A percentile compares a stretch with the other conserved stretches of the same genome.
Evolutionary conservation across 2,113 vertebrate genomes (phyloP).

Genomic region (Chitala chitala): DNA sequence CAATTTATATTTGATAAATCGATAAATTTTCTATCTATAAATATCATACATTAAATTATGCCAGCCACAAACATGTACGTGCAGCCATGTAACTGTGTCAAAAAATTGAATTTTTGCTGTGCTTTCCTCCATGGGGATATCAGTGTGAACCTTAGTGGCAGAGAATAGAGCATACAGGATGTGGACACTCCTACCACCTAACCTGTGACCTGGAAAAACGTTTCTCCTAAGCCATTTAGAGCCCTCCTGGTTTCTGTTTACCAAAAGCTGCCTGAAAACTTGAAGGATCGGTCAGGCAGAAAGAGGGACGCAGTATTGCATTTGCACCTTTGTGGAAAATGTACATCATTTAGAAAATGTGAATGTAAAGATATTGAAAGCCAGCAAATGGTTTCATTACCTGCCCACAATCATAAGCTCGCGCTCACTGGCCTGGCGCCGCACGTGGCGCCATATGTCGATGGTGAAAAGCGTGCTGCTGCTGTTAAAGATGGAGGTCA

Average conservation of each 20-base stretch:
- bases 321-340: background rate
- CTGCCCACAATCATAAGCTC: constrained; percentile 94
- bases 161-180: background rate
- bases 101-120: background rate
- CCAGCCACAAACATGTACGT: too few species aligned
- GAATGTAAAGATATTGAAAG: background rate
- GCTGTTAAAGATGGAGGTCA: constrained; percentile 96
- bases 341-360: background rate
- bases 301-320: background rate
- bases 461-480: constrained; percentile 88
- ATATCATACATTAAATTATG: too few species aligned
- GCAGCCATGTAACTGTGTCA: background rate
- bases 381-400: constrained; percentile 47
- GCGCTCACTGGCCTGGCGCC: constrained; percentile 68
- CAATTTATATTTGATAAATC: too few species aligned
- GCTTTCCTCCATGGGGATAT: background rate
- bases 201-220: background rate
- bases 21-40: too few species aligned
- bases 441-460: constrained; percentile 78
- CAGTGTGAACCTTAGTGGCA: background rate
- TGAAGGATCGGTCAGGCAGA: background rate
- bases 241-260: background rate
- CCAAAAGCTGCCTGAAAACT: background rate
- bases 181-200: background rate
- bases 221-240: background rate